phyloP scores from a whole-genome alignment of 2,797 vertebrate species.

The Hafferia zeledoni region DNA sequence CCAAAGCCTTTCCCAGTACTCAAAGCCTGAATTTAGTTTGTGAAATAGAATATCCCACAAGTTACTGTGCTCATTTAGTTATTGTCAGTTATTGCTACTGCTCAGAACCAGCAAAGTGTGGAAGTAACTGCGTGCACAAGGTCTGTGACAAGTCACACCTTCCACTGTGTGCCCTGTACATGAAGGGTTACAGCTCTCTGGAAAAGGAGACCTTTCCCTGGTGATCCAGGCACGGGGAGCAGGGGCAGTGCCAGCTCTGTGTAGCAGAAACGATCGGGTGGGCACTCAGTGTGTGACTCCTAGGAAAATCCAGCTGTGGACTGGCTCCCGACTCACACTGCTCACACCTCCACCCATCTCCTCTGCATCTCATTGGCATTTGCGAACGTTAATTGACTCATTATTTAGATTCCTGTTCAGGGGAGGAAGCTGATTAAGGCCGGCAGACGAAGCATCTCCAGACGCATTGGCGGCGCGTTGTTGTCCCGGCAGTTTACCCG shows the following conservation, averaged over 20 bases:
- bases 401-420: slow-evolving; percentile 88
- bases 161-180: not conserved
- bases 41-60: not conserved
- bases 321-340: slow-evolving; percentile 68
- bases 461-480: slow-evolving; percentile 76
- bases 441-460: slow-evolving; percentile 89
- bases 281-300: slow-evolving; percentile 73
- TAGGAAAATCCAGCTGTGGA: slow-evolving; percentile 80
- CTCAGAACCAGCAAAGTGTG: not conserved
- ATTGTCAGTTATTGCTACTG: not conserved
- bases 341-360: slow-evolving; percentile 74
- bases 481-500: slow-evolving; percentile 82
- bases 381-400: slow-evolving; percentile 94
- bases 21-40: not conserved
- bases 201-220: not conserved
- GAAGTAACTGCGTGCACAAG: not conserved
- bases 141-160: not conserved
- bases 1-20: not conserved
- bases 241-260: slow-evolving; percentile 50
- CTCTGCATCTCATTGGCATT: slow-evolving; percentile 88
- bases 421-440: slow-evolving; percentile 87
- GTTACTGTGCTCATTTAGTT: not conserved
- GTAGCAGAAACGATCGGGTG: slow-evolving; percentile 80
- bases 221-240: not conserved
- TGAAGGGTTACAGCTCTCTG: not conserved